Evolutionary conservation across 2,888 invertebrate genomes (phyloP), one percentile per base, ranked within the genome.

Genomic region (Rhorus exstirpatorius): DNA sequence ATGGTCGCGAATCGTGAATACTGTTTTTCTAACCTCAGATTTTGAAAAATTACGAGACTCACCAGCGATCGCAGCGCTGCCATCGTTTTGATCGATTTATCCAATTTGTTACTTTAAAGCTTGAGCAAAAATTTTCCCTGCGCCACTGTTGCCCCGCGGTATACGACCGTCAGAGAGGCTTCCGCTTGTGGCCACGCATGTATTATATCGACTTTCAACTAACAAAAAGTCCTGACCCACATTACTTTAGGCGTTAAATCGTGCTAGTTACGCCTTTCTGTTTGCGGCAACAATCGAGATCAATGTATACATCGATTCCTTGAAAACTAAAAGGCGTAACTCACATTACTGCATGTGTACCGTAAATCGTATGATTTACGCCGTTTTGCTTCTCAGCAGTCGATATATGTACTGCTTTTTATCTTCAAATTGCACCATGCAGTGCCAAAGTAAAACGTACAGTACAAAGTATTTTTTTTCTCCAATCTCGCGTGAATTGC

Each of bases 111-210:
- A 31, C 6, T 31, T 31, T 2, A 31, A 31, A 31, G 3, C 2
- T 31, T 31, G 41, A 7, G 58, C 44, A 26, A 70, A 41, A 44
- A 60, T 46, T 35, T 19, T 38, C 3, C 35, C 85, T 58, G 58
- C 85, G 85, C 85, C 85, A 74, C 80, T 85, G 84, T 35, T 12
- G 8, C 12, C 21, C 21, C 14, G 6, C 58, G n/a, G 19, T 68
- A 41, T 61, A 71, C 84, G 82, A 72, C 84, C 78, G 80, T 79
- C 80, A n/a, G n/a, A 68, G 78, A 81, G 72, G 81, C 79, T 85
- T 84, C 85, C 85, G 84, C 72, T 83, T 70, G 80, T 60, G 60
- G 76, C 41, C 53, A 24, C 58, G 26, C n/a, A 19, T 35, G 38
- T 46, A 26, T n/a, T 38, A 60, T 14, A 35, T 21, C 0, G 12